Conservation (phyloP, 2,797 vertebrate species). For the Falco concolor region DNA sequence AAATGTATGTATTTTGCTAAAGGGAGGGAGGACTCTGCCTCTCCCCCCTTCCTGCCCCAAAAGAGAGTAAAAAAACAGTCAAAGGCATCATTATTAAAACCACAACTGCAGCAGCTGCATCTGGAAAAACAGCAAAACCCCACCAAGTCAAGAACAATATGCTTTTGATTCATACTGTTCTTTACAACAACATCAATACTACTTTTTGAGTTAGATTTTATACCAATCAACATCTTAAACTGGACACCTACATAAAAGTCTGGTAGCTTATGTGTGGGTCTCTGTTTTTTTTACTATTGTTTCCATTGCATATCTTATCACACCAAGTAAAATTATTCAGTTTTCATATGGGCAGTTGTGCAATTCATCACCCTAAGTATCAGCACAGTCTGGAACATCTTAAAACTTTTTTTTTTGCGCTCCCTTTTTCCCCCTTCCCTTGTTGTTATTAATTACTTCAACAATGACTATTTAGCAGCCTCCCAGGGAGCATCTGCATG, state of each 20-base stretch:
- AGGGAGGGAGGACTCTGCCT: neutral
- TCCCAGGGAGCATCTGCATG: neutral
- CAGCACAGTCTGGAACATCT: neutral
- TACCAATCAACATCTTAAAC: neutral
- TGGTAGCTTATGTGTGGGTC: neutral
- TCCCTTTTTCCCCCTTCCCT: neutral
- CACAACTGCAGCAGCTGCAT: neutral
- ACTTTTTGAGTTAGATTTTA: neutral
- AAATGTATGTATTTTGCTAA: neutral
- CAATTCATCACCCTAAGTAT: neutral
- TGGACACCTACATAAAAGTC: neutral
- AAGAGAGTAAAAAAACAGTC: neutral
- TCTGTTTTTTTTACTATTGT: neutral
- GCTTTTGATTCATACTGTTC: neutral
- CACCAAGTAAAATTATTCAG: neutral
- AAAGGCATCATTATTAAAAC: neutral
- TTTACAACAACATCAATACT: neutral
- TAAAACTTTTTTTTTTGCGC: neutral
- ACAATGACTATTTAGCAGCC: neutral
- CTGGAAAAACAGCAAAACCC: neutral
- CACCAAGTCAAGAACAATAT: neutral
- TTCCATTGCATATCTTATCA: neutral
- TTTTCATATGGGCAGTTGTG: neutral
- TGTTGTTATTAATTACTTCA: slow-evolving; percentile 35
- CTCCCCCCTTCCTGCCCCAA: neutral